Conservation (phyloP, 1,140 invertebrate species). For the Acarapis woodi region DNA sequence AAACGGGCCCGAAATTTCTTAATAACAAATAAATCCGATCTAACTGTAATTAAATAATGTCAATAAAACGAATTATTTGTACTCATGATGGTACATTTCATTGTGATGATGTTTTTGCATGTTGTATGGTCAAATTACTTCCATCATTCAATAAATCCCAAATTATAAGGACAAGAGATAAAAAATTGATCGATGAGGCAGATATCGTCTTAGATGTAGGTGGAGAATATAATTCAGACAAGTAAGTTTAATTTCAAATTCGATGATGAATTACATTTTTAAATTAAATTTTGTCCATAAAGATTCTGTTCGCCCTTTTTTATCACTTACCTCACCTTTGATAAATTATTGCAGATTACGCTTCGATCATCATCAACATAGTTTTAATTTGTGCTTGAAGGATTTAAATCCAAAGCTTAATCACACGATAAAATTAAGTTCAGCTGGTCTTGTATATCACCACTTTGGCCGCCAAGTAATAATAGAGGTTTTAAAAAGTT, state of each 20-base stretch:
- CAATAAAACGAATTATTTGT: no score
- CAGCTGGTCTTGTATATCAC: slow-evolving; percentile 72
- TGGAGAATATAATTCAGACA: slow-evolving; percentile 43
- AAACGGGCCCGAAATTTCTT: no score
- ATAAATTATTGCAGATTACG: no score
- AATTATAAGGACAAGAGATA: slow-evolving; percentile 38
- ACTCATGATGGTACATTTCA: slow-evolving; percentile 46
- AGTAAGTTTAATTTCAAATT: no score
- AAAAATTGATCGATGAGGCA: slow-evolving; percentile 38
- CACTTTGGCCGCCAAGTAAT: slow-evolving; percentile 65
- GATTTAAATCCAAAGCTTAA: no score
- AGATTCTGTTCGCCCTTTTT: no score
- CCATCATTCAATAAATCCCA: slow-evolving; percentile 46
- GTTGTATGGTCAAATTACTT: slow-evolving; percentile 54
- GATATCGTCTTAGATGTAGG: slow-evolving; percentile 93
- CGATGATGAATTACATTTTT: neutral
- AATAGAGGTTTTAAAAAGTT: slow-evolving; percentile 16
- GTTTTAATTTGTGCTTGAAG: no score
- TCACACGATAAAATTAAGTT: slow-evolving; percentile 48
- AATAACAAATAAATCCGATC: no score
- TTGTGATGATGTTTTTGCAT: slow-evolving; percentile 82
- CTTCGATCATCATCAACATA: slow-evolving; percentile 85
- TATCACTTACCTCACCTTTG: no score
- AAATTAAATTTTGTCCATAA: neutral
- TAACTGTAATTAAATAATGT: no score